Evolutionary conservation across 1,140 invertebrate genomes (phyloP).

Genomic region (Nixonia krombeini): DNA sequence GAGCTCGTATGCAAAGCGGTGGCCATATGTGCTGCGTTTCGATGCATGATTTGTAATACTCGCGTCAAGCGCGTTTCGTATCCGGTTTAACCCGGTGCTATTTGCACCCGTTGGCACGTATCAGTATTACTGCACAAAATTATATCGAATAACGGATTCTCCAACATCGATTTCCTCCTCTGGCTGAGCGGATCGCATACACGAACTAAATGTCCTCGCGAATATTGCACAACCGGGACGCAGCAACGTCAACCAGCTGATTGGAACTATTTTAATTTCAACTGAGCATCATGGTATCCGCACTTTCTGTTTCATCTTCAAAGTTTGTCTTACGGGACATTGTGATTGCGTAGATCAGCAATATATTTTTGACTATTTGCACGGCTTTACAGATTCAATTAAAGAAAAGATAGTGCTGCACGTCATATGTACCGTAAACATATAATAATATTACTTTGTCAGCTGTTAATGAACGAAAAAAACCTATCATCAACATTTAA

Average conservation of each 20-base stretch:
- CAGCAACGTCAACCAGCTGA: neutral
- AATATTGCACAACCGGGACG: constrained; percentile 19
- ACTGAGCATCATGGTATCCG: neutral
- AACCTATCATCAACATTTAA: no score
- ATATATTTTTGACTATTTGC: no score
- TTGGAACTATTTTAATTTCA: constrained; percentile 2
- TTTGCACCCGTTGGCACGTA: constrained; percentile 50
- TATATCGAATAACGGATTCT: constrained; percentile 37
- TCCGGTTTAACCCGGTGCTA: constrained; percentile 52
- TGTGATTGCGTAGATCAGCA: no score
- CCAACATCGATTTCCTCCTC: constrained; percentile 28
- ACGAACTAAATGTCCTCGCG: constrained; percentile 12
- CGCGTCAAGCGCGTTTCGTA: constrained; percentile 35
- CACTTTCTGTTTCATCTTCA: no score
- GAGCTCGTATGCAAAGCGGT: constrained; percentile 14
- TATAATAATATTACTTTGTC: no score
- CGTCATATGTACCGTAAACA: no score
- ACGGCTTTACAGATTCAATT: no score
- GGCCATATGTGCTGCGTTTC: constrained; percentile 28
- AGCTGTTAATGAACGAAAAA: no score
- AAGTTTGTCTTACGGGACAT: no score
- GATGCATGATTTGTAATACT: constrained; percentile 55
- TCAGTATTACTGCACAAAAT: constrained; percentile 38
- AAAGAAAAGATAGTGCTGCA: no score
- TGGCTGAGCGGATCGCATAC: constrained; percentile 23